phyloP scores from a whole-genome alignment of 2,888 invertebrate species.

The Nebria brevicollis region DNA sequence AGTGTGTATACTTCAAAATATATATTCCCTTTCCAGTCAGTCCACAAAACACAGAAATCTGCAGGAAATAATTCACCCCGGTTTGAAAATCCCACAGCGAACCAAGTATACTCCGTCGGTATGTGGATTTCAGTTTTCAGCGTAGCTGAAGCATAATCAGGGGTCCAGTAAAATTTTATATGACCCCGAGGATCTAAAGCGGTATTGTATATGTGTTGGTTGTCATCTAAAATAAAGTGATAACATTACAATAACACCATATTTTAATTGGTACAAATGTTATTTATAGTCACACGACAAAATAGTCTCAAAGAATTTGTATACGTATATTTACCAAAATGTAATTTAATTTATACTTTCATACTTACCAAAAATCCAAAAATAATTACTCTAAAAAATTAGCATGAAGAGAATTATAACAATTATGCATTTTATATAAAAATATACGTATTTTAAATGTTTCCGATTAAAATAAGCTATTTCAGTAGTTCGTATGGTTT shows the following conservation, averaged over 20 bases:
- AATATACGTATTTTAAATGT: too few species aligned
- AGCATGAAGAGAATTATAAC: too few species aligned
- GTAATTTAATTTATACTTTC: too few species aligned
- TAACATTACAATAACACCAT: background rate
- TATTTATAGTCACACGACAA: too few species aligned
- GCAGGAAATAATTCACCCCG: constrained; percentile 78
- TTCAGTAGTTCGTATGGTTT: too few species aligned
- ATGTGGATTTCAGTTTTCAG: constrained; percentile 67
- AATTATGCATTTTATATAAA: too few species aligned
- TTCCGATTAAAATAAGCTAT: too few species aligned
- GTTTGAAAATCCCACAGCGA: constrained; percentile 88
- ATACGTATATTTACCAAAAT: too few species aligned
- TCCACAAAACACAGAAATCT: constrained; percentile 86
- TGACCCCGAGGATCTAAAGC: constrained; percentile 61
- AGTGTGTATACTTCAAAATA: constrained; percentile 65
- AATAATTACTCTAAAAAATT: too few species aligned
- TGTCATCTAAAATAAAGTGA: constrained; percentile 17
- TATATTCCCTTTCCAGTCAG: constrained; percentile 71
- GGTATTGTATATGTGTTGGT: constrained; percentile 56
- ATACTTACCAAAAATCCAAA: too few species aligned
- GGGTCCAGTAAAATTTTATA: constrained; percentile 63
- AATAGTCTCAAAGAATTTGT: too few species aligned
- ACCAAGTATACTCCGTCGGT: constrained; percentile 71
- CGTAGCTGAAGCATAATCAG: constrained; percentile 61
- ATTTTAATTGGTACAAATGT: background rate